Percentiles rank a stretch among this genome's conserved stretches.
Conservation (phyloP, 2,113 vertebrate genomes). For the Tragelaphus imberbis region DNA sequence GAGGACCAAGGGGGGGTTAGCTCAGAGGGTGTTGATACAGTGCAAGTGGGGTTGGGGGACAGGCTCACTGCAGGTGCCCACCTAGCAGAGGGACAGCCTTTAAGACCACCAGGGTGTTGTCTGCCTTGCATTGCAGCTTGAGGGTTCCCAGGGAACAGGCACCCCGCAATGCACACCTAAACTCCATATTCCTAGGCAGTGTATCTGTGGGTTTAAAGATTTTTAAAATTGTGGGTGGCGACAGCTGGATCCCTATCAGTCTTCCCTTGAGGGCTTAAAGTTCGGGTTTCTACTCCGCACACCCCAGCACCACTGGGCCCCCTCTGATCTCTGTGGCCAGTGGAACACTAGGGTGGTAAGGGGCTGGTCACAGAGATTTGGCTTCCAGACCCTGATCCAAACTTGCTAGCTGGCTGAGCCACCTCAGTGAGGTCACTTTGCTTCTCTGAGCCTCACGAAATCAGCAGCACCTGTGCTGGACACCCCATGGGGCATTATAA, state of each 20-base stretch:
- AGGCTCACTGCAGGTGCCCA: neutral
- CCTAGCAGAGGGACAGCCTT: rapidly evolving
- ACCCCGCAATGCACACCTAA: rapidly evolving
- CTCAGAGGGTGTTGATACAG: neutral
- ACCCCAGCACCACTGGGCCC: rapidly evolving
- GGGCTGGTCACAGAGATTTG: neutral
- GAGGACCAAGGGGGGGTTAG: rapidly evolving
- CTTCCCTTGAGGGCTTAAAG: neutral
- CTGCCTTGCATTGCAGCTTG: rapidly evolving
- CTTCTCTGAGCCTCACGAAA: neutral
- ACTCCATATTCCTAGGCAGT: neutral
- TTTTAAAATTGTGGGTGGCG: too few relatives aligned
- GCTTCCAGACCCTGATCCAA: neutral
- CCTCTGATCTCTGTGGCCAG: neutral
- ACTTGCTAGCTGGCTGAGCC: neutral
- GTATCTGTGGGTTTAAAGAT: too few relatives aligned
- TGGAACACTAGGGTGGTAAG: rapidly evolving
- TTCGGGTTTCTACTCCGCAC: neutral
- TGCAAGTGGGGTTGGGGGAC: rapidly evolving
- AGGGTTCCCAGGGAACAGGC: neutral
- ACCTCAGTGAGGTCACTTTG: neutral
- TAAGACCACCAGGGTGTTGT: neutral
- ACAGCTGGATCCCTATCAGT: neutral
- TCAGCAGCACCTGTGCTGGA: rapidly evolving
- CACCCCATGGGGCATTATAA: rapidly evolving